phyloP scores from a whole-genome alignment of 1,140 invertebrate genomes.

The Neodiprion virginianus region DNA sequence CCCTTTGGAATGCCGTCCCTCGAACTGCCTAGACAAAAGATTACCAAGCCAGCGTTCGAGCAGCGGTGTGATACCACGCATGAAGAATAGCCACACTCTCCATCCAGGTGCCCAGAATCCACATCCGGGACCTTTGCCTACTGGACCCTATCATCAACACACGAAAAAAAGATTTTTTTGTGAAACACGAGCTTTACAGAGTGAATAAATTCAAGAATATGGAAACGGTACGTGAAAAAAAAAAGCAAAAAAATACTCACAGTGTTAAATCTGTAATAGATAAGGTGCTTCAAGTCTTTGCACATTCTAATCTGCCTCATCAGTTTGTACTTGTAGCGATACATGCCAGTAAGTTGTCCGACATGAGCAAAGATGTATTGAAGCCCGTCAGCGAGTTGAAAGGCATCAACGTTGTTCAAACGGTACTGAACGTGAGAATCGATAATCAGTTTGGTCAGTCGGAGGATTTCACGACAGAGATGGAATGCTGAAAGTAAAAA shows the following conservation, averaged over 20 bases:
- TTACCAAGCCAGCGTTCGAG: slow-evolving; percentile 98
- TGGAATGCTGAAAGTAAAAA: slow-evolving; percentile 83
- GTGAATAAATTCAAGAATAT: no score
- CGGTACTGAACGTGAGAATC: slow-evolving; percentile 99
- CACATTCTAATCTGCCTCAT: slow-evolving; percentile 99
- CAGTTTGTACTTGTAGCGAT: slow-evolving; percentile 99
- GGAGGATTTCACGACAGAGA: slow-evolving; percentile 96
- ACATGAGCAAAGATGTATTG: slow-evolving; percentile 99
- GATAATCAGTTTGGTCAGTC: slow-evolving; percentile 97
- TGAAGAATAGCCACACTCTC: slow-evolving; percentile 99
- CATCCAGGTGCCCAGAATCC: slow-evolving; percentile 99
- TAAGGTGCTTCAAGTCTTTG: slow-evolving; percentile 99
- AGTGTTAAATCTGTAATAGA: slow-evolving; percentile 99
- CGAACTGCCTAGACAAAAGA: slow-evolving; percentile 96
- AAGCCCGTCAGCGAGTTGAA: slow-evolving; percentile 97
- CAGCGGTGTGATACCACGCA: slow-evolving; percentile 97
- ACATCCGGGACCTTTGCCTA: slow-evolving; percentile 98
- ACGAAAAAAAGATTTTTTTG: slow-evolving; percentile 21
- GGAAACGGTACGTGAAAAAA: no score
- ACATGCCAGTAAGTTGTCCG: slow-evolving; percentile 99
- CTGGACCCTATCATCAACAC: slow-evolving; percentile 77
- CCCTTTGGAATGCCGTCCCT: slow-evolving; percentile 98
- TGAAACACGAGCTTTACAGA: no score
- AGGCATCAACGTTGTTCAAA: slow-evolving; percentile 99
- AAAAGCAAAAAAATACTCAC: slow-evolving; percentile 64